Conservation (phyloP, 1,140 invertebrate species). For the Drosophila arizonae region DNA sequence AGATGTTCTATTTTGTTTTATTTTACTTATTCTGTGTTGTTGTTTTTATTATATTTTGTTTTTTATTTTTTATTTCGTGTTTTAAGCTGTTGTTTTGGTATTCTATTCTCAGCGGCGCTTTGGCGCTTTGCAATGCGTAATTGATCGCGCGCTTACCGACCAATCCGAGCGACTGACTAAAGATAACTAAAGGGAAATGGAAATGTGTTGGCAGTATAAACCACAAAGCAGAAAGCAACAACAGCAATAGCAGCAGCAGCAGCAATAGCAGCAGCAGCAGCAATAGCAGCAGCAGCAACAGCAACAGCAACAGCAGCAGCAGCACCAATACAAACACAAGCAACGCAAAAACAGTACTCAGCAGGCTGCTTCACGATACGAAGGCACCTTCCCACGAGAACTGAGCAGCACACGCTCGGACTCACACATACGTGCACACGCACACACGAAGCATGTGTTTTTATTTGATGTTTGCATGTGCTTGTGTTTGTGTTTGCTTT, state of each 20-base stretch:
- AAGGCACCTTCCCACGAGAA: constrained; percentile 28
- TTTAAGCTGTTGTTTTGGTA: constrained; percentile 28
- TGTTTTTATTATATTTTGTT: constrained; percentile 30
- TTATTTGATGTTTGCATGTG: constrained; percentile 31
- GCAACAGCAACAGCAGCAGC: constrained; percentile 24
- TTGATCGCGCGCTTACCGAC: constrained; percentile 59
- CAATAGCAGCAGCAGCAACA: constrained; percentile 52
- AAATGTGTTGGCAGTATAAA: constrained; percentile 78
- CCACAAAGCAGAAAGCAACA: constrained; percentile 65
- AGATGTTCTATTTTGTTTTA: constrained; percentile 6
- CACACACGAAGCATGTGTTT: constrained; percentile 25
- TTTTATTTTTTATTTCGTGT: neutral
- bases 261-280: constrained; percentile 22
- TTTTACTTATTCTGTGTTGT: constrained; percentile 11
- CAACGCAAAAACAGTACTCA: constrained; percentile 31
- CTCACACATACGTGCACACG: neutral
- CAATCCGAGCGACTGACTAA: constrained; percentile 72
- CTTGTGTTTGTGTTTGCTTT: constrained; percentile 34
- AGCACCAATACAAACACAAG: constrained; percentile 18
- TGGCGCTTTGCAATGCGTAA: constrained; percentile 19
- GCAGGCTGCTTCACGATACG: constrained; percentile 31
- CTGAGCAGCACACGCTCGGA: constrained; percentile 3
- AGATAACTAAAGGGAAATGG: constrained; percentile 76
- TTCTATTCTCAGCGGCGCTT: constrained; percentile 33
- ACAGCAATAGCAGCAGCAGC: constrained; percentile 33